Percentiles rank a stretch among this genome's conserved stretches.
phyloP scores from a whole-genome alignment of 2,888 invertebrate species.

The Cataglyphis livida region DNA sequence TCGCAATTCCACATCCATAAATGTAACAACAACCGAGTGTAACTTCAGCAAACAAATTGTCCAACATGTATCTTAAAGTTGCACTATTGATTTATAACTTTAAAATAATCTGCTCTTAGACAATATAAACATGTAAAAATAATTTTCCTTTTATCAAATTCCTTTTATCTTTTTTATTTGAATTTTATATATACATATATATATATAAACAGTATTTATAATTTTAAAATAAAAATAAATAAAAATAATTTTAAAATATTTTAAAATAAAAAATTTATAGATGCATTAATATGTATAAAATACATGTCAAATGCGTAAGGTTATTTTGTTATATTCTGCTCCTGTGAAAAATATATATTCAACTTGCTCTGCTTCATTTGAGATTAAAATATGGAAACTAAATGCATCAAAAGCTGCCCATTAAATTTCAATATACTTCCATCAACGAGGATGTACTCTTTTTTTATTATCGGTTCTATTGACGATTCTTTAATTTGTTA shows the following conservation, averaged over 20 bases:
- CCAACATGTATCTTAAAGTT: slow-evolving; percentile 16
- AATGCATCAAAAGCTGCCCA: slow-evolving; percentile 5
- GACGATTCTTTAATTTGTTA: background rate
- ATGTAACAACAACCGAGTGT: slow-evolving; percentile 15
- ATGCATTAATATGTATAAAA: background rate
- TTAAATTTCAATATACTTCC: slow-evolving; percentile 25
- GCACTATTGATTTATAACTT: background rate
- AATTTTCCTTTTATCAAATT: background rate
- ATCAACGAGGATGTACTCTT: background rate
- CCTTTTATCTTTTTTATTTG: background rate
- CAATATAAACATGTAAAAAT: background rate
- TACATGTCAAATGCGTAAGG: background rate
- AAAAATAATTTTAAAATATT: background rate
- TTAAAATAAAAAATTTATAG: background rate
- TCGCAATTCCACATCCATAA: slow-evolving; percentile 43
- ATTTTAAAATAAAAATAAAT: too few relatives aligned
- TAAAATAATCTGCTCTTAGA: background rate
- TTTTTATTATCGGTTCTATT: slow-evolving; percentile 2
- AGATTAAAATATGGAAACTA: slow-evolving; percentile 23
- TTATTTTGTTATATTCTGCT: slow-evolving; percentile 5
- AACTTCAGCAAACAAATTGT: background rate
- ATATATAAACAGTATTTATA: background rate
- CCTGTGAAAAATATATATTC: slow-evolving; percentile 7
- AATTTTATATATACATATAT: background rate
- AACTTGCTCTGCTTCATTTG: slow-evolving; percentile 6